These are phyloP conservation scores for Pseudonaja textilis DNA, from an alignment of 2,113 vertebrate species.

Conservation along the genomic window DNA sequence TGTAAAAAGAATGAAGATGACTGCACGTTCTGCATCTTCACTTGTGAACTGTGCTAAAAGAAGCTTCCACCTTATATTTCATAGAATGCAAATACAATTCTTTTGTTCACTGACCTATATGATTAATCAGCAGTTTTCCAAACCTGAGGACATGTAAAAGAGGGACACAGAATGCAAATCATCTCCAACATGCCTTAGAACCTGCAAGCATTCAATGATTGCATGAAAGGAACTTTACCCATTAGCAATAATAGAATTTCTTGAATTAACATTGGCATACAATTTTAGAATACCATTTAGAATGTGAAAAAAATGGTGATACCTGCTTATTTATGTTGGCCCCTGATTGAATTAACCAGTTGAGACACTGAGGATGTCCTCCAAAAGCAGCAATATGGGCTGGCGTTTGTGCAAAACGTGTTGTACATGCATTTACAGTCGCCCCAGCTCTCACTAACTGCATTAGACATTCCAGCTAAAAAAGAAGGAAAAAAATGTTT, in stretches of 20 bases:
- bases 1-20: not conserved
- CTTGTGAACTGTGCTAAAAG: not conserved
- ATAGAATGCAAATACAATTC: not conserved
- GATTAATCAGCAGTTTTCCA: not conserved
- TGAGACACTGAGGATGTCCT: conserved; percentile 89
- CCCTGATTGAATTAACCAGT: conserved; percentile 91
- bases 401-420: conserved; percentile 90
- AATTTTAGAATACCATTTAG: not conserved
- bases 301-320: conserved; percentile 39
- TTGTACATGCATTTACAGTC: conserved; percentile 84
- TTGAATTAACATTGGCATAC: not conserved
- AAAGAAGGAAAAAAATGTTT: conserved; percentile 35
- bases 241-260: not conserved
- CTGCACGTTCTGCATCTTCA: not conserved
- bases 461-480: conserved; percentile 90
- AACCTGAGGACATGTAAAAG: not conserved
- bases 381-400: conserved; percentile 92
- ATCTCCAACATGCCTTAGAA: not conserved
- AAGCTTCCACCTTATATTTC: not conserved
- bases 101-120: not conserved
- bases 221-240: not conserved
- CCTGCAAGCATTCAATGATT: not conserved
- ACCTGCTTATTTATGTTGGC: conserved; percentile 94
- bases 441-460: conserved; percentile 89
- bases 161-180: not conserved